These are phyloP conservation scores for Hemibagrus wyckioides DNA, from an alignment of 2,113 vertebrate species.

Conservation along the genomic window DNA sequence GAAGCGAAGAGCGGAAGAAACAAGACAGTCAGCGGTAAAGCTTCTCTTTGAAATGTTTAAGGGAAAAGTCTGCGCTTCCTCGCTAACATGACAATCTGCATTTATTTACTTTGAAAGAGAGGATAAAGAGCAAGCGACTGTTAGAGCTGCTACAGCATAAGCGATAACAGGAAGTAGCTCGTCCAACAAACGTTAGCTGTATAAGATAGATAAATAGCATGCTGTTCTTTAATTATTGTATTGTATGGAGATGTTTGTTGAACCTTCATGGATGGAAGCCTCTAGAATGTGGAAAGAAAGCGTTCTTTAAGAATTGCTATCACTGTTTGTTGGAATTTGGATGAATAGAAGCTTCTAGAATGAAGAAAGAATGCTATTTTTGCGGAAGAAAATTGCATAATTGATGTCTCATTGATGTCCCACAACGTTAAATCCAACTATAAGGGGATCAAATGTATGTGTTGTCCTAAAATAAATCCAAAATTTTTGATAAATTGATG, in stretches of 20 bases:
- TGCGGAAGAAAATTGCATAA: background rate
- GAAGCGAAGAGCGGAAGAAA: background rate
- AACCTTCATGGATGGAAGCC: background rate
- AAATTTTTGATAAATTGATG: background rate
- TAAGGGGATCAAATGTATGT: background rate
- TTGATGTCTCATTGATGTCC: background rate
- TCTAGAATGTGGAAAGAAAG: background rate
- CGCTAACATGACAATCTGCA: background rate
- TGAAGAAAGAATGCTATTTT: too few relatives aligned
- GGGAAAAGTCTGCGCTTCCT: background rate
- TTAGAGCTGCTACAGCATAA: background rate
- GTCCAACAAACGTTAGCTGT: background rate
- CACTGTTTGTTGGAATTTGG: too few relatives aligned
- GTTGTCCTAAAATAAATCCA: background rate
- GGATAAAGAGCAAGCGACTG: background rate
- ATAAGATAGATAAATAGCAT: background rate
- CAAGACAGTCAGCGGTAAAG: background rate
- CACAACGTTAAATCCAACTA: background rate
- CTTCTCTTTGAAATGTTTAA: background rate
- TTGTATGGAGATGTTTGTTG: background rate
- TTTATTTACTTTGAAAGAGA: background rate
- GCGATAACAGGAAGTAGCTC: background rate
- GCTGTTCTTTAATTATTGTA: background rate
- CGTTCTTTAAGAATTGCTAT: background rate
- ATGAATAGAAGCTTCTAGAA: too few relatives aligned